Base-by-base conservation (phyloP, 2,113 vertebrate species). In the Pygoscelis adeliae region DNA sequence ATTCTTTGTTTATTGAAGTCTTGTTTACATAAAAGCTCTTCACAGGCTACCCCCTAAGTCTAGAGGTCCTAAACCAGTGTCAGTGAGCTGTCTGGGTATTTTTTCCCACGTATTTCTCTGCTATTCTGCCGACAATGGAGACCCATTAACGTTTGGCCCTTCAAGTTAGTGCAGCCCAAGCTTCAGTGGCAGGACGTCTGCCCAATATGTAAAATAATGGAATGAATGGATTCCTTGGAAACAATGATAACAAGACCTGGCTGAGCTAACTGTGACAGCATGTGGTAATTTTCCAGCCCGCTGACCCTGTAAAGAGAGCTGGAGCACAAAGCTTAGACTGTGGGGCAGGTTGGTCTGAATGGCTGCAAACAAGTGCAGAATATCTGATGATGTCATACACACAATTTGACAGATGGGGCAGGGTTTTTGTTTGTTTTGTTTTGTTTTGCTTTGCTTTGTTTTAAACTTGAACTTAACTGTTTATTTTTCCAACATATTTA, bases 261-360 rank as follows among this genome's bases (percentile, higher is more conserved):
- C 98, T 98, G 98, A 99, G 98, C 98, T 99, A 99, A 99, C 99
- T 97, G 98, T 98, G 98, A 98, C 99, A 99, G 99, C 99, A 99
- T 99, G 99, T 99, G 99, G 99, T 99, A 99, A 99, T 99, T 99
- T 99, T 99, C 99, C 98, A 98, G 99, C 98, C 99, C 94, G 47
- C 98, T 99, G 99, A 98, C 97, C 97, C 97, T 99, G 98, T 99
- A 99, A 99, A 99, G 99, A 98, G 98, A 98, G 98, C 98, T 98
- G 97, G 98, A 99, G 97, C 98, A 99, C 98, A 98, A 99, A 99
- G 98, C 98, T 94, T 94, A 98, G 98, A 93, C 98, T 98, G 98
- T 90, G 69, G 96, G 94, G 97, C 95, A 92, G 97, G 97, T 95
- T 84, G 44, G 92, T 86, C 96, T 98, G 98, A 98, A 98, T 97